phyloP scores from a whole-genome alignment of 2,888 invertebrate species.

The Sialis fuliginosa region DNA sequence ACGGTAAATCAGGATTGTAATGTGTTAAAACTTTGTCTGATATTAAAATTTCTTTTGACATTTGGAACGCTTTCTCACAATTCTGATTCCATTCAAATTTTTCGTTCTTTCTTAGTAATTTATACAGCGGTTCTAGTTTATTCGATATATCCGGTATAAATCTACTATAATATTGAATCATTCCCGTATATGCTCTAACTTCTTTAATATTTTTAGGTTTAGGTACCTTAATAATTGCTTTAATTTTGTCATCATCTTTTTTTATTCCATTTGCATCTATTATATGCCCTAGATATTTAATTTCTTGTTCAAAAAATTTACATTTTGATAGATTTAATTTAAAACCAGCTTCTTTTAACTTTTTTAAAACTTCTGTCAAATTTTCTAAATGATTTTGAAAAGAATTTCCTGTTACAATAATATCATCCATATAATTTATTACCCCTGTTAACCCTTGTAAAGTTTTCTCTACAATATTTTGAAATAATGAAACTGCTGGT shows the following conservation, averaged over 20 bases:
- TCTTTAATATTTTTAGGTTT: slow-evolving; percentile 3
- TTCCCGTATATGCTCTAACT: slow-evolving; percentile 5
- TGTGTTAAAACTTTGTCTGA: no score
- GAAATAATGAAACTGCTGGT: slow-evolving; percentile 20
- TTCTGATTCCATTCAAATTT: no score
- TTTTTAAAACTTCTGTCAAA: slow-evolving; percentile 11
- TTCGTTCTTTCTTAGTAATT: no score
- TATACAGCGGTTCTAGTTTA: slow-evolving; percentile 6
- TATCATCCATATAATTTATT: slow-evolving; percentile 12
- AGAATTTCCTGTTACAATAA: slow-evolving; percentile 13
- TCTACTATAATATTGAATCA: slow-evolving; percentile 8
- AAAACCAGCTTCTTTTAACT: slow-evolving; percentile 11
- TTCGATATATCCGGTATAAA: slow-evolving; percentile 4
- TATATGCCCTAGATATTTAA: slow-evolving; percentile 13
- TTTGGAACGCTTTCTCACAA: no score
- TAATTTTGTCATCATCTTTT: slow-evolving; percentile 6
- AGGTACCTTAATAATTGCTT: slow-evolving; percentile 5
- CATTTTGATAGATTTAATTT: slow-evolving; percentile 15
- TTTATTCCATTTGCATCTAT: slow-evolving; percentile 10
- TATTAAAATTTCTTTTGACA: no score
- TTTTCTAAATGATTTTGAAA: slow-evolving; percentile 9
- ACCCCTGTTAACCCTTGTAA: slow-evolving; percentile 10
- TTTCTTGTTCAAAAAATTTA: slow-evolving; percentile 14
- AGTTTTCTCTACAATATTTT: slow-evolving; percentile 13
- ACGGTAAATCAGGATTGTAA: no score